Evolutionary conservation across 2,888 invertebrate genomes (phyloP).

Genomic region (Spicauda simplicius): DNA sequence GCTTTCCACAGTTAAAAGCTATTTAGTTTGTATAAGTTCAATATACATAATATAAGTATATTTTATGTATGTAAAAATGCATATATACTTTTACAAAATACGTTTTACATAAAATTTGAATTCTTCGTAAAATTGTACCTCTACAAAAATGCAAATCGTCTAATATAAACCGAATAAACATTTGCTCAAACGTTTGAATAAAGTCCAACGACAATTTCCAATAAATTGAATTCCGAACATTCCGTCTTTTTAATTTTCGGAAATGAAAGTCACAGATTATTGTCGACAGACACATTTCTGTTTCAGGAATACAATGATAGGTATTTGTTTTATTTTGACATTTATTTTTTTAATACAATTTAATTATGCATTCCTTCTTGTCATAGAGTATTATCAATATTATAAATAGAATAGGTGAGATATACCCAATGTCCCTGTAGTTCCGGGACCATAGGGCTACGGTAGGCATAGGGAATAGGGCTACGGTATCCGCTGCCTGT

Average conservation of each 20-base stretch:
- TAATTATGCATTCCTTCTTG: not conserved
- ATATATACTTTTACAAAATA: too few species aligned
- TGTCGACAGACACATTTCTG: constrained; percentile 24
- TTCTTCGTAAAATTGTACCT: not conserved
- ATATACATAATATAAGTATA: too few species aligned
- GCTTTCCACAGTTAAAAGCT: too few species aligned
- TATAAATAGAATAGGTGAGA: too few species aligned
- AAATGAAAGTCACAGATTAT: constrained; percentile 37
- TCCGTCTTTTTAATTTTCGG: constrained; percentile 34
- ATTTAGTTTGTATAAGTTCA: too few species aligned
- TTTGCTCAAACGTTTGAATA: constrained; percentile 27
- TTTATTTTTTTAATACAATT: not conserved
- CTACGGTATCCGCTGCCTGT: too few species aligned
- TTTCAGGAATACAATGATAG: constrained; percentile 8
- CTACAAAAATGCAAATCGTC: constrained; percentile 3
- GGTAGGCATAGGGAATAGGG: too few species aligned
- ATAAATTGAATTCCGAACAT: constrained; percentile 36
- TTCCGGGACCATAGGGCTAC: too few species aligned
- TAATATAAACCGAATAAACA: constrained; percentile 19
- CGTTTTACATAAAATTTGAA: too few species aligned
- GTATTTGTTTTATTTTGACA: constrained; percentile 11
- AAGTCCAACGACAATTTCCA: constrained; percentile 33
- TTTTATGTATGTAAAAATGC: too few species aligned
- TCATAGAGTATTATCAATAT: too few species aligned
- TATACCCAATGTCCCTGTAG: too few species aligned